Base-by-base conservation (phyloP, 2,113 vertebrate species). In the Clarias gariepinus region DNA sequence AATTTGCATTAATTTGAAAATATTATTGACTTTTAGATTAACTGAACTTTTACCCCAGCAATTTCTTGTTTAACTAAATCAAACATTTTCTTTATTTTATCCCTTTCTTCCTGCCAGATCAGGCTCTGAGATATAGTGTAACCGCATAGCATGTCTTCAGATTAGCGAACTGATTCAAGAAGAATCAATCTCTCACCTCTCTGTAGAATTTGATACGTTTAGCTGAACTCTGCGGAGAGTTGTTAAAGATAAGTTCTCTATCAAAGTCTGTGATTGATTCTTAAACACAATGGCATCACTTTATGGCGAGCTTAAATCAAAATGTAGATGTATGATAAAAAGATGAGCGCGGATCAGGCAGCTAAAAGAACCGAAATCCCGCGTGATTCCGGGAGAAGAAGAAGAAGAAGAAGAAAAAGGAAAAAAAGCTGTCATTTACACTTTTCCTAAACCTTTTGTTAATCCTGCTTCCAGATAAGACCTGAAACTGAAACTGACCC, bases 381-480 rank as follows among this genome's bases (percentile, higher is more conserved):
- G 2, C 28, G 25, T 73, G 58, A 57, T 69, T 89, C 21, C 71
- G 16, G 60, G 74, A 58, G 47, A 4, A 41, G 18, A 73, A 80
- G 85, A 90, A 36, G 33, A 36, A n/a, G n/a, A n/a, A 58, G 47
- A 4, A 41, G 18, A 73, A 80, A 83, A 90, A 36, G 33, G 3
- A 36, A 36, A 63, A 28, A 52, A 18, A 3, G 11, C 58, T 81
- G 73, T 63, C 78, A 53, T 89, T 88, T 87, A 86, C 86, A 88
- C 81, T 69, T 90, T 87, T 88, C 85, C 66, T 86, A 82, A 89
- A 85, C 64, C 85, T 88, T 74, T 66, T 84, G 78, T 74, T 85
- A 86, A 90, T 91, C 90, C 80, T 61, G 79, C n/a, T 81, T 80
- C 76, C 69, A 86, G 90, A 89, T 90, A 89, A 90, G 81, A 28